Conservation (phyloP, 1,140 invertebrate genomes). For the Philotrypesis tridentata region DNA sequence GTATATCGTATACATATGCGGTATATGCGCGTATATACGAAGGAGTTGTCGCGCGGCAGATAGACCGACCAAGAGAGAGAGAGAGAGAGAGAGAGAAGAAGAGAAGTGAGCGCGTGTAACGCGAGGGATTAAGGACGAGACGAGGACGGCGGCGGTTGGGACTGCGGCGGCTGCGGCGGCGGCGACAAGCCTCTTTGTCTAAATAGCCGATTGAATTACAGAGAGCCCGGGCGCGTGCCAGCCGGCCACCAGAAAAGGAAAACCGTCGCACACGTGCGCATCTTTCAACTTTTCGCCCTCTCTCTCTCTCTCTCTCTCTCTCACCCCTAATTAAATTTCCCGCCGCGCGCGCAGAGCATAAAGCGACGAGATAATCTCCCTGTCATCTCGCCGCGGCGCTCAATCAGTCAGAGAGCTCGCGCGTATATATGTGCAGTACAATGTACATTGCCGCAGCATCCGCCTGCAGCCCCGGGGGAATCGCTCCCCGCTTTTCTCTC, state of each 20-base stretch:
- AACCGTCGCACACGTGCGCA: neutral
- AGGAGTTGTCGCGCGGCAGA: too few relatives aligned
- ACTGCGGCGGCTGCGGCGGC: too few relatives aligned
- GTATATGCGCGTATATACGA: neutral
- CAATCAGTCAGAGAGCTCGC: constrained; percentile 69
- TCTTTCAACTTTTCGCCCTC: too few relatives aligned
- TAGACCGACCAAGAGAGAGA: too few relatives aligned
- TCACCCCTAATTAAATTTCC: constrained; percentile 34
- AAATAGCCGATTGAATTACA: constrained; percentile 72
- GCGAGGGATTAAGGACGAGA: constrained; percentile 24
- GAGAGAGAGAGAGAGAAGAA: too few relatives aligned
- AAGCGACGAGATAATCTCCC: constrained; percentile 45
- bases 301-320: neutral
- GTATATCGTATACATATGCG: neutral
- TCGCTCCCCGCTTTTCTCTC: neutral
- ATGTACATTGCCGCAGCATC: neutral
- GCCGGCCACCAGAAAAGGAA: constrained; percentile 47
- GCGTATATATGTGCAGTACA: too few relatives aligned
- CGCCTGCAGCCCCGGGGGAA: neutral
- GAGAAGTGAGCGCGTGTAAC: constrained; percentile 1
- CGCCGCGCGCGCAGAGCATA: too few relatives aligned
- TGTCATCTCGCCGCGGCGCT: constrained; percentile 61
- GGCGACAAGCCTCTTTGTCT: constrained; percentile 55
- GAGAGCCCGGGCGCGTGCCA: constrained; percentile 67
- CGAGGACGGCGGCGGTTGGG: neutral